Base-by-base conservation (phyloP, 2,113 vertebrate species). In the Zapus hudsonius region DNA sequence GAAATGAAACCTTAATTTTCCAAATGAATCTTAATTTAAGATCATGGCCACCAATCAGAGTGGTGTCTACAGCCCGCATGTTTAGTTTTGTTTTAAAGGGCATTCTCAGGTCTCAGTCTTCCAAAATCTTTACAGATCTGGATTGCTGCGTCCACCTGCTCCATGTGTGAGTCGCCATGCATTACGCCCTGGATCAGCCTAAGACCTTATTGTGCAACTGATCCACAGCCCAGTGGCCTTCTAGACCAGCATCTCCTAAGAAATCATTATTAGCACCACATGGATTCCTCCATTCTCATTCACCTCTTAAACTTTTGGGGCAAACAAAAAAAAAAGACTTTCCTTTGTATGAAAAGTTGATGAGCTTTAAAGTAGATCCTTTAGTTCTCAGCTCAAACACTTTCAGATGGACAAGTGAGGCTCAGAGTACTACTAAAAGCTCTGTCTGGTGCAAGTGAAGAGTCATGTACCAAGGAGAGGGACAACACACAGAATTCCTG, bases 1-100 rank as follows among this genome's bases (percentile, higher is more conserved):
- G 90, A 93, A 88, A 83, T 23, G 9, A 87, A 67, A 90, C 4
- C 40, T 81, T 57, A 73, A 27, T 82, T 63, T 74, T 87, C 57
- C 9, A 74, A 55, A 61, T 19, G 59, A 87, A 23, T 67, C 61
- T 89, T 23, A 74, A 70, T 64, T 91, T 44, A 73, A 74, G 59
- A 92, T 31, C 23, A 44, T 29, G 31, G 4, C 7, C 10, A 10
- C 33, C n/a, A 33, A 57, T 75, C 74, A 74, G 25, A 89, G 19
- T 61, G n/a, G 4, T 79, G 0, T 66, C 33, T 82, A 0, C 3
- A 7, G 8, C 12, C 52, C 22, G 3, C 40, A 17, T 22, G 66
- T 75, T 79, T 12, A 80, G 19, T 82, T 88, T 92, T 89, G 33
- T 81, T 91, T 52, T 42, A 61, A 59, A 38, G 31, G 33, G 23